Evolutionary conservation across 2,888 invertebrate species (phyloP).

Genomic region (Eilema caniola): DNA sequence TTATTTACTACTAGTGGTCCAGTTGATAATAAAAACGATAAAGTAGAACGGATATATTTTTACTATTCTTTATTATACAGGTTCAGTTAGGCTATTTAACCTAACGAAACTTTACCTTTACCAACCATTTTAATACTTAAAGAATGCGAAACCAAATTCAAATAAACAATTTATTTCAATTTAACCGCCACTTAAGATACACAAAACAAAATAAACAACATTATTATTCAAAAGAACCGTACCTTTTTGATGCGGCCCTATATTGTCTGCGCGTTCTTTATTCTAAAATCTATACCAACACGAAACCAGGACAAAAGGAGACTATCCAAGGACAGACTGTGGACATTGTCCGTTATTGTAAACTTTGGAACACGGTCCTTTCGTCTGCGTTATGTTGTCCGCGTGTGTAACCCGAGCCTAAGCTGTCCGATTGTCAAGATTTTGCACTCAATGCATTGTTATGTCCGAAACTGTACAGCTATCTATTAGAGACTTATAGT

Average conservation of each 20-base stretch:
- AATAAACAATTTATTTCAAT: not conserved
- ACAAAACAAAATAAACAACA: not conserved
- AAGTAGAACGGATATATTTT: not conserved
- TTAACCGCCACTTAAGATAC: not conserved
- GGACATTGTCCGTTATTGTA: slow-evolving; percentile 18
- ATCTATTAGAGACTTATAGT: not conserved
- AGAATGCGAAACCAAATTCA: not conserved
- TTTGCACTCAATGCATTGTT: slow-evolving; percentile 20
- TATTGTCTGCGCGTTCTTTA: slow-evolving; percentile 1
- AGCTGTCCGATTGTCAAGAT: slow-evolving; percentile 27
- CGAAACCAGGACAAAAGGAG: slow-evolving; percentile 20
- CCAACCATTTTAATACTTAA: not conserved
- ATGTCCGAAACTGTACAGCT: slow-evolving; percentile 5
- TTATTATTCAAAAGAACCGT: not conserved
- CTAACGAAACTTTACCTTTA: not conserved
- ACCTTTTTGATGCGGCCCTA: not conserved
- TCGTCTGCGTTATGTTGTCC: slow-evolving; percentile 12
- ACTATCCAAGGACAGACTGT: slow-evolving; percentile 11
- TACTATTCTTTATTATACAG: not conserved
- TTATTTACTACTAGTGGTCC: not conserved
- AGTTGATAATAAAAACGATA: not conserved
- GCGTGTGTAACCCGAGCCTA: slow-evolving; percentile 16
- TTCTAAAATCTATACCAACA: slow-evolving; percentile 17
- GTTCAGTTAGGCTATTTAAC: too few species aligned
- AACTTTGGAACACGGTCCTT: slow-evolving; percentile 24